Base-by-base conservation (phyloP, 1,140 invertebrate species). In the honey bee (Apis mellifera) region DNA sequence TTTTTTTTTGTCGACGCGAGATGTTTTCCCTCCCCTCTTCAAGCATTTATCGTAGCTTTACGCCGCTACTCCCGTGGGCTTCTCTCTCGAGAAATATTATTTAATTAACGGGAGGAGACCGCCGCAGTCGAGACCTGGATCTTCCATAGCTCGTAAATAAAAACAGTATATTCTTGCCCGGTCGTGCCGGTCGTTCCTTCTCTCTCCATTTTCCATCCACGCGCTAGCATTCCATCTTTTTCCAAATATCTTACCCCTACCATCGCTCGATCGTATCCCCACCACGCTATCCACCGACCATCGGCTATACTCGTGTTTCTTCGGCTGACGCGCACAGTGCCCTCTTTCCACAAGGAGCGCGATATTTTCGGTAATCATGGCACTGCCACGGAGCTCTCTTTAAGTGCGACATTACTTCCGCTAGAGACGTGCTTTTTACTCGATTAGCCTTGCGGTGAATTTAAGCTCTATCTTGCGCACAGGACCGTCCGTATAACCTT, bases 381-480 rank as follows among this genome's bases (percentile, higher is more conserved):
- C 84, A 42, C 62, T 75, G n/a, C 52, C 23, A 13, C 52, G 26
- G 72, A 74, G 83, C 73, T 76, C 73, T 76, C 79, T 80, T 88
- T 89, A 87, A 89, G 74, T 78, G 80, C 82, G 85, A 89, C 85
- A 92, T 92, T 92, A 92, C 89, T 93, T 92, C 90, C 88, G 91
- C 93, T 92, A 93, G 92, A 89, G 92, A 92, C 86, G 92, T 90
- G 82, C 85, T 87, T 90, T 90, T 91, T 91, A 88, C 87, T 92
- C 92, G 92, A 93, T 92, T 92, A 93, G 91, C 91, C 87, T 82
- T 89, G 89, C 86, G 90, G 89, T 89, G 85, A 91, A 92, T 92
- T 92, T 86, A 86, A 90, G 89, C 86, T 86, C 83, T 75, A 90
- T 89, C 85, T 85, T 54, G 12, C 71, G 54, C 70, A n/a, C 84